These are phyloP conservation scores for Laothoe populi DNA, from an alignment of 2,888 invertebrate genomes.

Conservation along the genomic window DNA sequence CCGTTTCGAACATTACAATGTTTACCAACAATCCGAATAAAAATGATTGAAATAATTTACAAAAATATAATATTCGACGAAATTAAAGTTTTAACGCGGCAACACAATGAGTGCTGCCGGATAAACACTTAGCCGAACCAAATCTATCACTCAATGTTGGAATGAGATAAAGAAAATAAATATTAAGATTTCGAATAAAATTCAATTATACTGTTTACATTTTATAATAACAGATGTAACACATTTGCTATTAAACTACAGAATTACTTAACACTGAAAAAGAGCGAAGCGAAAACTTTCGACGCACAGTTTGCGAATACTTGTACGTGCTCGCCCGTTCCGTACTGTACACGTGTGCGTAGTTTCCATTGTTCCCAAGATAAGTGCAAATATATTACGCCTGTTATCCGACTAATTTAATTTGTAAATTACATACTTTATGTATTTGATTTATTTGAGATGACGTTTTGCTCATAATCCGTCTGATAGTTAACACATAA, in stretches of 20 bases:
- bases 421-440: constrained; percentile 9
- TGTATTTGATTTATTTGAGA: constrained; percentile 23
- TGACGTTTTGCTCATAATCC: constrained; percentile 1
- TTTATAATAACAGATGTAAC: constrained; percentile 22
- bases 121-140: constrained; percentile 59
- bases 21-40: constrained; percentile 57
- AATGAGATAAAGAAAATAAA: constrained; percentile 75
- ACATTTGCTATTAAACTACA: constrained; percentile 9
- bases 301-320: neutral
- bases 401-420: constrained; percentile 4
- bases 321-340: neutral
- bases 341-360: constrained; percentile 13
- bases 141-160: constrained; percentile 69
- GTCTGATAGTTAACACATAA: neutral
- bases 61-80: constrained; percentile 76
- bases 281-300: constrained; percentile 2
- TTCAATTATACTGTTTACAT: constrained; percentile 38
- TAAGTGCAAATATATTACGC: constrained; percentile 21
- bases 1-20: constrained; percentile 57
- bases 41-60: constrained; percentile 70
- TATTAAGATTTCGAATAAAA: constrained; percentile 43
- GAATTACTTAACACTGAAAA: constrained; percentile 14
- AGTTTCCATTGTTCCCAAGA: constrained; percentile 23
- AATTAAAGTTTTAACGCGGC: constrained; percentile 50
- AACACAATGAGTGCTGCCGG: constrained; percentile 68